These are phyloP conservation scores for Anastrepha obliqua DNA, from an alignment of 1,140 invertebrate species.

Conservation along the genomic window DNA sequence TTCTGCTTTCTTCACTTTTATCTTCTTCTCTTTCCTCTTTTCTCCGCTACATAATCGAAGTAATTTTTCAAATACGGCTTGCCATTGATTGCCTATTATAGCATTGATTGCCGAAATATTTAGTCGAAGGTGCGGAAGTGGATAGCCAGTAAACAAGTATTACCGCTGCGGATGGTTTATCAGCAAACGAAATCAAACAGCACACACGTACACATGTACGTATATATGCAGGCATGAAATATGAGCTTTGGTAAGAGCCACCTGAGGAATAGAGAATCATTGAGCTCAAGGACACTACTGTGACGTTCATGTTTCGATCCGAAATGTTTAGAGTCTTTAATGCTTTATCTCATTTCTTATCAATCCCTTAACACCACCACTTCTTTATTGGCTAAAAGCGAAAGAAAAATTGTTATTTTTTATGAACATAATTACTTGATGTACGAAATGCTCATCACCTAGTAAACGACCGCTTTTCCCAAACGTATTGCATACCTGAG, in stretches of 20 bases:
- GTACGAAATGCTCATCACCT: background rate
- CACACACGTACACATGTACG: background rate
- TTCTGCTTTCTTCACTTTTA: background rate
- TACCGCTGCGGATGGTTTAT: background rate
- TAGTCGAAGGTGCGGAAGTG: background rate
- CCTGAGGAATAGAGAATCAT: background rate
- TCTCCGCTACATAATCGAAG: no score
- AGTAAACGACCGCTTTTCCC: background rate
- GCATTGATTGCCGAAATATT: background rate
- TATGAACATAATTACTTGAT: background rate
- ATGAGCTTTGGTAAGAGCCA: background rate
- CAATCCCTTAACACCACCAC: background rate
- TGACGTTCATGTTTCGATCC: background rate
- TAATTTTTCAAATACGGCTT: background rate
- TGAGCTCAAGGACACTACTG: background rate
- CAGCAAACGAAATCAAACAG: background rate
- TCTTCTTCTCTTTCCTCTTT: background rate
- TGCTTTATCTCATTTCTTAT: background rate
- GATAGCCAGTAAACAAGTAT: background rate
- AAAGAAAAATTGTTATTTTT: background rate
- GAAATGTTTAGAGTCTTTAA: background rate
- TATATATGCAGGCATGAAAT: no score
- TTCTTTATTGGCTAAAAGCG: background rate
- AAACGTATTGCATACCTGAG: background rate
- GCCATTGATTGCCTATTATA: constrained; percentile 26